A percentile compares a stretch with the other conserved stretches of the same genome.
These are phyloP conservation scores for Cherax quadricarinatus DNA, from an alignment of 1,140 invertebrate species.

Conservation along the genomic window DNA sequence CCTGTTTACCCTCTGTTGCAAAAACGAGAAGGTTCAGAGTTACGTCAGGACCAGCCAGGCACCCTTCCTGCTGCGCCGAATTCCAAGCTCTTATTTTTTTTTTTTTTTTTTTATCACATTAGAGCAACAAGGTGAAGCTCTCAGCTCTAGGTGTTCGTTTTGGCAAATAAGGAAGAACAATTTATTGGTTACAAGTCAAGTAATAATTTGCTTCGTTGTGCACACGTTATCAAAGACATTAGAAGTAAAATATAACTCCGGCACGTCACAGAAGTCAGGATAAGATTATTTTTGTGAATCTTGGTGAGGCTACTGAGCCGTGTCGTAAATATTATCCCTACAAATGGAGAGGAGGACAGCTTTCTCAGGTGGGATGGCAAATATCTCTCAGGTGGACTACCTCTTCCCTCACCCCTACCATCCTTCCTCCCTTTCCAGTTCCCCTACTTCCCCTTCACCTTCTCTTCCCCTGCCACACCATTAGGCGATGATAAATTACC, in stretches of 20 bases:
- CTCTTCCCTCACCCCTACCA: neutral
- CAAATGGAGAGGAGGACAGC: neutral
- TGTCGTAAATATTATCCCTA: neutral
- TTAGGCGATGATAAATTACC: conserved; percentile 64
- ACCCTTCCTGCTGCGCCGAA: too few species aligned
- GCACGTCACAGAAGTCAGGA: too few species aligned
- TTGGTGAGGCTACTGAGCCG: neutral
- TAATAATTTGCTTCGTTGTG: too few species aligned
- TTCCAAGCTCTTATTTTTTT: too few species aligned
- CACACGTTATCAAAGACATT: too few species aligned
- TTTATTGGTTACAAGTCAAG: too few species aligned
- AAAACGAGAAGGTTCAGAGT: conserved; percentile 28
- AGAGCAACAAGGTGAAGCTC: too few species aligned
- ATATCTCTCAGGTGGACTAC: neutral
- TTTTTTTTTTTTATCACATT: too few species aligned
- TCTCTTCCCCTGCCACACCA: conserved; percentile 9
- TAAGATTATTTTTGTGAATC: too few species aligned
- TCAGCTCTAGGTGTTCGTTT: too few species aligned
- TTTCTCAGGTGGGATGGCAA: neutral
- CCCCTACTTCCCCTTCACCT: neutral
- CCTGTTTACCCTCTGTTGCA: conserved; percentile 37
- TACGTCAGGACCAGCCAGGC: neutral
- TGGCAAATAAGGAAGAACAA: too few species aligned
- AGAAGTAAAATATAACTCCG: too few species aligned
- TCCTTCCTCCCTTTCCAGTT: neutral